Base-by-base conservation (phyloP, 2,113 vertebrate species). In the Trochalopteron elliotii region DNA sequence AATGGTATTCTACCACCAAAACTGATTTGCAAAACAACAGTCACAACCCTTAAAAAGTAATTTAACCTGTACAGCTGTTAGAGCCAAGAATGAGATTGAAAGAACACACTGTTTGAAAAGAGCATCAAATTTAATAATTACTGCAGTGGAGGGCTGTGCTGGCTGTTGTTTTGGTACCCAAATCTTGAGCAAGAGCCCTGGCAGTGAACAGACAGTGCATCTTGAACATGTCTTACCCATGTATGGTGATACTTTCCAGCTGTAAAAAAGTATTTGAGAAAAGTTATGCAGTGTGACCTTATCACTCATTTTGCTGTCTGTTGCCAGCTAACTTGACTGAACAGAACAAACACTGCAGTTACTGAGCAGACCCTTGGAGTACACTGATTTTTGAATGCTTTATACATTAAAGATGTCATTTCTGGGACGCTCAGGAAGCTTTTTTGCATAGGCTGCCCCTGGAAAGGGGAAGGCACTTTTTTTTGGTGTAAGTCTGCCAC, bases 191-290 rank as follows among this genome's bases (percentile, higher is more conserved):
- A 74, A 76, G 78, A 85, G 85, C 40, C 63, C 55, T 3, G 1
- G 61, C 20, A 0, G 44, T 22, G 47, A 90, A 67, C 30, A 86
- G 56, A 75, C 75, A 91, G 59, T 23, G 31, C 5, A 0, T 83
- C 82, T 40, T 89, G 69, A 85, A 61, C 42, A 35, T 1, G 1
- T 80, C 77, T 83, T 91, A 77, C 12, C 90, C 88, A 68, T 88
- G 74, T 96, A 93, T 65, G 91, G 91, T 65, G 65, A 10, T 91
- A 93, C 74, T 81, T 96, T 74, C 87, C 87, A 94, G 85, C 64
- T 95, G 82, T 64, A 74, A 75, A 70, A n/a, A 91, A 83, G 42
- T 44, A 67, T 85, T 88, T 74, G 68, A 86, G 63, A 91, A 83
- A 96, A 96, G 67, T 63, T 71, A 90, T 0, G 5, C 57, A 84